These are phyloP conservation scores for Brachyalestes nurse DNA, from an alignment of 2,797 vertebrate genomes.

Conservation along the genomic window DNA sequence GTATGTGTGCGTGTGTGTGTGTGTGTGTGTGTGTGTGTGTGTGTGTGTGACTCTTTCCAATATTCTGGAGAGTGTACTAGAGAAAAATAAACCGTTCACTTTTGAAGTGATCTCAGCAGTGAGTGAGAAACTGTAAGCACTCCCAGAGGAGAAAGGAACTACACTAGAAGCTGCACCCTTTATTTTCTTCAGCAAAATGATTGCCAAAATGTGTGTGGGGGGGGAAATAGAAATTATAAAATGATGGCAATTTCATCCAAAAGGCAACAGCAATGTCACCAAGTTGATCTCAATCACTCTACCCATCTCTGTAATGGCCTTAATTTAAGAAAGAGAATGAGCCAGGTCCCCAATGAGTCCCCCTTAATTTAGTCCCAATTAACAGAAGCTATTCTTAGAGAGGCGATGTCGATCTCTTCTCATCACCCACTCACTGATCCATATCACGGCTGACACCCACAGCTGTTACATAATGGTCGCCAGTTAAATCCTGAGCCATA, in stretches of 20 bases:
- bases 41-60: background rate
- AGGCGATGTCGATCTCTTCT: slow-evolving; percentile 72
- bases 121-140: background rate
- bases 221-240: background rate
- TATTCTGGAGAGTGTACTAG: background rate
- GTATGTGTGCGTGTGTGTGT: background rate
- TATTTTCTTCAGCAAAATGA: background rate
- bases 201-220: background rate
- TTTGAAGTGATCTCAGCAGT: background rate
- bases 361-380: slow-evolving; percentile 68
- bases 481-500: slow-evolving; percentile 15
- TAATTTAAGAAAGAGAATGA: slow-evolving; percentile 40
- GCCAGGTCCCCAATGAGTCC: slow-evolving; percentile 20
- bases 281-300: slow-evolving; percentile 12
- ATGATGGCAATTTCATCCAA: background rate
- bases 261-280: background rate
- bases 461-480: slow-evolving; percentile 73
- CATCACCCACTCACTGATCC: slow-evolving; percentile 65
- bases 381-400: slow-evolving; percentile 73
- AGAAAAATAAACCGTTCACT: background rate
- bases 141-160: background rate
- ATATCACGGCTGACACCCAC: slow-evolving; percentile 63
- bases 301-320: slow-evolving; percentile 42
- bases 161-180: background rate
- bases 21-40: background rate